These are phyloP conservation scores for Drosophila parthenogenetica DNA, from an alignment of 2,888 invertebrate genomes.

Conservation along the genomic window DNA sequence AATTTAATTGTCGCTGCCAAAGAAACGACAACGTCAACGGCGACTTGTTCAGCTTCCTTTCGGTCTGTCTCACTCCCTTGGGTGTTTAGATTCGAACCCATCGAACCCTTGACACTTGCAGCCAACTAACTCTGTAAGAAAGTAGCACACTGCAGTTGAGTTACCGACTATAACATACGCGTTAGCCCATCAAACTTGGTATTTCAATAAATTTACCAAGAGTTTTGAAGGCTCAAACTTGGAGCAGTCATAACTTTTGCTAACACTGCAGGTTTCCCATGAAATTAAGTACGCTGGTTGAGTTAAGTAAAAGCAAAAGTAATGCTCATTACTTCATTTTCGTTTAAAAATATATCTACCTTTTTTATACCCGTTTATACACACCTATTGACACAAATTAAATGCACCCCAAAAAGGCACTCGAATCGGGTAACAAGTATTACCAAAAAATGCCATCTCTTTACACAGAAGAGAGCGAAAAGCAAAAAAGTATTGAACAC, in stretches of 20 bases:
- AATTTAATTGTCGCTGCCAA: constrained; percentile 73
- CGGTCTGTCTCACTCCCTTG: not conserved
- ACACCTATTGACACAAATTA: not conserved
- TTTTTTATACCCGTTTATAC: too few relatives aligned
- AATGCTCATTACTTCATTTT: not conserved
- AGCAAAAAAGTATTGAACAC: constrained; percentile 13
- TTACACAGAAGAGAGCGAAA: not conserved
- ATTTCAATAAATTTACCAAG: not conserved
- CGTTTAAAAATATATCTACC: not conserved
- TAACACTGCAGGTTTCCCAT: not conserved
- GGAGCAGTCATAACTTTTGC: not conserved
- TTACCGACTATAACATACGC: not conserved
- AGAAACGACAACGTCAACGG: constrained; percentile 19
- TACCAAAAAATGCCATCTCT: constrained; percentile 25
- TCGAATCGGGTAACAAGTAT: constrained; percentile 3
- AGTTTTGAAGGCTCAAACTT: not conserved
- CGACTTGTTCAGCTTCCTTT: constrained; percentile 13
- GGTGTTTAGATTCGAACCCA: constrained; percentile 33
- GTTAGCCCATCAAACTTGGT: not conserved
- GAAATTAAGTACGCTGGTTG: not conserved
- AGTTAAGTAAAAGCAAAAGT: not conserved
- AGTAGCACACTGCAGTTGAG: constrained; percentile 9
- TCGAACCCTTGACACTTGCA: constrained; percentile 41
- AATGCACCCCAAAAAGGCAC: not conserved
- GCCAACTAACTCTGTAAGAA: constrained; percentile 7